Evolutionary conservation across 1,140 invertebrate species (phyloP).

Genomic region (Limonius californicus): DNA sequence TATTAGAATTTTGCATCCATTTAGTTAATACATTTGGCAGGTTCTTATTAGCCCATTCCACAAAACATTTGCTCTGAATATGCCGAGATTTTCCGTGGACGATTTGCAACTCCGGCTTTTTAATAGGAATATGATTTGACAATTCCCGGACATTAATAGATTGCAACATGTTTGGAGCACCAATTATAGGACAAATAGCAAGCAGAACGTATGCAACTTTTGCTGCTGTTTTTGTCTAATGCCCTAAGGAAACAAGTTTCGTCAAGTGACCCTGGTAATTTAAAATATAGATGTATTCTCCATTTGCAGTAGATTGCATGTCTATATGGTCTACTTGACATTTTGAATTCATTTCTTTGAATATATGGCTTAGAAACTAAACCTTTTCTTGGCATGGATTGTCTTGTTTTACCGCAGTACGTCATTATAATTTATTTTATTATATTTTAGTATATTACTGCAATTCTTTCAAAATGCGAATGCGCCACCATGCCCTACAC

Average conservation of each 20-base stretch:
- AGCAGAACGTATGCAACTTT: constrained; percentile 37
- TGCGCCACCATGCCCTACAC: background rate
- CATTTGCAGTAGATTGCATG: constrained; percentile 44
- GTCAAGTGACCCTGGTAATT: constrained; percentile 46
- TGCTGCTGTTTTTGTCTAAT: no score
- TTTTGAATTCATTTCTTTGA: constrained; percentile 36
- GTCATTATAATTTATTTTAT: background rate
- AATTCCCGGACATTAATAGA: constrained; percentile 41
- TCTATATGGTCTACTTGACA: constrained; percentile 48
- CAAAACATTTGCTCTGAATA: no score
- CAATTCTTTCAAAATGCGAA: background rate
- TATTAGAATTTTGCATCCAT: constrained; percentile 39
- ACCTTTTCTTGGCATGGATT: background rate
- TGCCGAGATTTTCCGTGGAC: constrained; percentile 46
- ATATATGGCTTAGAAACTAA: no score
- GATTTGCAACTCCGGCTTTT: constrained; percentile 30
- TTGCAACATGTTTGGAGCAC: constrained; percentile 30
- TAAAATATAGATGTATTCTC: constrained; percentile 47
- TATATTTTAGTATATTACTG: background rate
- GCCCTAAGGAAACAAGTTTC: constrained; percentile 46
- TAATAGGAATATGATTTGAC: constrained; percentile 31
- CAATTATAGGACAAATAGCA: constrained; percentile 37
- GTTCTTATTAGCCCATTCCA: constrained; percentile 45
- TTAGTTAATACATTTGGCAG: constrained; percentile 43
- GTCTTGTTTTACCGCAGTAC: background rate